Evolutionary conservation across 2,888 invertebrate species (phyloP).

Genomic region (Leptopilina drosophilae): DNA sequence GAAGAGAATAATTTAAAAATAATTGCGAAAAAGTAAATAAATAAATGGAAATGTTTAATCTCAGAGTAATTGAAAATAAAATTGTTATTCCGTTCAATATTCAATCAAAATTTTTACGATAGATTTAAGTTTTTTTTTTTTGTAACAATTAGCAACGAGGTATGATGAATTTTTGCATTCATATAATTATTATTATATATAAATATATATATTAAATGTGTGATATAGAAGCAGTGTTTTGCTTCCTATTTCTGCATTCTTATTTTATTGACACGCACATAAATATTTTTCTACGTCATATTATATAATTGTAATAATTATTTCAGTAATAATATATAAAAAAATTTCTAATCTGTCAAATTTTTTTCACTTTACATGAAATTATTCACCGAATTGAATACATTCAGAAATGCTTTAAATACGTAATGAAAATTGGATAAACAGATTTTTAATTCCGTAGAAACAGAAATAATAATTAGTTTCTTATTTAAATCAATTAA

Average conservation of each 20-base stretch:
- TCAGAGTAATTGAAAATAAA: not conserved
- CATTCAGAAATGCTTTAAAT: too few relatives aligned
- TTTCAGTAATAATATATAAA: constrained; percentile 27
- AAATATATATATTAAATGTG: not conserved
- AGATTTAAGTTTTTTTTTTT: constrained; percentile 17
- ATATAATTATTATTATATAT: too few relatives aligned
- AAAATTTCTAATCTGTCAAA: not conserved
- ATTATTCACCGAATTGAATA: not conserved
- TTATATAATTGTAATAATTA: constrained; percentile 7
- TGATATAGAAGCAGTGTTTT: not conserved
- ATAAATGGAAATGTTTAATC: not conserved
- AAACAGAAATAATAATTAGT: too few relatives aligned
- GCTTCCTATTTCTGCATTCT: constrained; percentile 23
- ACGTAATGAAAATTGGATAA: too few relatives aligned
- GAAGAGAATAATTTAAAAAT: too few relatives aligned
- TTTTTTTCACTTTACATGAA: not conserved
- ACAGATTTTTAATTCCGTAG: too few relatives aligned
- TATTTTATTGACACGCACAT: constrained; percentile 5
- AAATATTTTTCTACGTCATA: constrained; percentile 33
- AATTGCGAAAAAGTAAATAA: not conserved
- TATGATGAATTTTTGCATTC: constrained; percentile 8
- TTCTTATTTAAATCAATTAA: too few relatives aligned
- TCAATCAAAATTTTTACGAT: not conserved
- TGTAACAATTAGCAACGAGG: not conserved
- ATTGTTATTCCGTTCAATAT: constrained; percentile 15